Evolutionary conservation across 2,888 invertebrate genomes (phyloP).

Genomic region (Sisyra nigra): DNA sequence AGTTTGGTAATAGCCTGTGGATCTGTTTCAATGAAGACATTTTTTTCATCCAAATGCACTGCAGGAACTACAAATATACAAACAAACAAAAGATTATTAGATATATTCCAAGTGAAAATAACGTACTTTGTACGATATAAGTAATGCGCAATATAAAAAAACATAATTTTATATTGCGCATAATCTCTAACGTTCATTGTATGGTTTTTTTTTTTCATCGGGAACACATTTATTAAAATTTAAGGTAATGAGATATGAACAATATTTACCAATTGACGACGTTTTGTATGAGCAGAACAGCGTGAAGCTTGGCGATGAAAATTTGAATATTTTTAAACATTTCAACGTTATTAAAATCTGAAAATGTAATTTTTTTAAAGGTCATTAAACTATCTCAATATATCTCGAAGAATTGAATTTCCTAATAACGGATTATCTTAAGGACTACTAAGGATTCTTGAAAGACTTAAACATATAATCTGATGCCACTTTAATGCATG

Average conservation of each 20-base stretch:
- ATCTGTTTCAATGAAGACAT: conserved; percentile 26
- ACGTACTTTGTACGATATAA: neutral
- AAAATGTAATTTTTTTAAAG: neutral
- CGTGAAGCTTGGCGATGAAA: too few species aligned
- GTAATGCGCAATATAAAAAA: too few species aligned
- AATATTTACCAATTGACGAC: too few species aligned
- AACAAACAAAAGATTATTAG: conserved; percentile 2
- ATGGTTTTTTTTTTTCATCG: too few species aligned
- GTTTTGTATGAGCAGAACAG: too few species aligned
- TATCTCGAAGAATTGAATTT: neutral
- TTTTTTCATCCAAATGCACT: conserved; percentile 30
- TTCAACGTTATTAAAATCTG: too few species aligned
- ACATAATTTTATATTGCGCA: too few species aligned
- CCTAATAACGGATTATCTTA: neutral
- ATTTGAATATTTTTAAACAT: too few species aligned
- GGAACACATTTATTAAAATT: too few species aligned
- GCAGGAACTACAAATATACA: conserved; percentile 11
- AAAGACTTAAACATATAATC: neutral
- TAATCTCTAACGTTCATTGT: too few species aligned
- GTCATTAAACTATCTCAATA: too few species aligned
- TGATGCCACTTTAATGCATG: neutral
- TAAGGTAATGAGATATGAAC: too few species aligned
- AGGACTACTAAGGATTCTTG: neutral
- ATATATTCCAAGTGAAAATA: conserved; percentile 8
- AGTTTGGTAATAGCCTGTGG: conserved; percentile 34